Evolutionary conservation across 1,140 invertebrate species (phyloP), one percentile per base, ranked within the genome.

Genomic region (Rhagoletis zephyria): DNA sequence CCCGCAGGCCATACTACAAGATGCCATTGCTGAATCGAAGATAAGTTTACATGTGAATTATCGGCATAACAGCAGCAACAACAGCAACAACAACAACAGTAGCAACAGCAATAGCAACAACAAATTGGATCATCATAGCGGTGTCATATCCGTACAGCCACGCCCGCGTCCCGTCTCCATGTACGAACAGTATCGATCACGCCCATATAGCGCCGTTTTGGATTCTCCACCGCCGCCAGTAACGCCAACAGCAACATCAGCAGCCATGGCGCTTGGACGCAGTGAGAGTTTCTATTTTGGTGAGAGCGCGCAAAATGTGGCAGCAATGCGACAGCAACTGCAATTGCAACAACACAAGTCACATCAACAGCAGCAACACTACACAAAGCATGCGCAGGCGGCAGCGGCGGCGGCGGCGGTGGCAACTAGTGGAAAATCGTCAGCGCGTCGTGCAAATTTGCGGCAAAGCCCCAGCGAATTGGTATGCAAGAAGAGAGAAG

Each of bases 21-120:
- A 81, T 65, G 63, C 85, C 60, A 86, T 86, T 42, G 59, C 85
- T 16, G 85, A 86, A 65, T 86, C 85, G 85, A 86, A 86, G 59
- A 86, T 86, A 42, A 86, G 85, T 86, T 65, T 86, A 16, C 85
- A 86, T 86, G 85, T 86, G 59, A 86, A 86, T 65, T 86, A 86
- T 86, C 85, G 85, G 12, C 56, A 86, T 65, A 86, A 60, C 6
- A 19, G 51, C 85, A 12, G 16, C n/a, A 51, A 81, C 42, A 42
- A 48, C 48, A 81, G 45, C 16, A 10, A 12, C 40, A 6, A 3
- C 9, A 81, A 42, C 74, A 81, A 30, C 19, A 81, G 45, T 30
- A 56, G n/a, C 48, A 81, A 51, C 19, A 30, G n/a, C 19, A 81
- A 19, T 48, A 81, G 56, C 48, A 81, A 67, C 30, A 67, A 67